Evolutionary conservation across 1,140 invertebrate genomes (phyloP).

Genomic region (Trichonephila clavipes): DNA sequence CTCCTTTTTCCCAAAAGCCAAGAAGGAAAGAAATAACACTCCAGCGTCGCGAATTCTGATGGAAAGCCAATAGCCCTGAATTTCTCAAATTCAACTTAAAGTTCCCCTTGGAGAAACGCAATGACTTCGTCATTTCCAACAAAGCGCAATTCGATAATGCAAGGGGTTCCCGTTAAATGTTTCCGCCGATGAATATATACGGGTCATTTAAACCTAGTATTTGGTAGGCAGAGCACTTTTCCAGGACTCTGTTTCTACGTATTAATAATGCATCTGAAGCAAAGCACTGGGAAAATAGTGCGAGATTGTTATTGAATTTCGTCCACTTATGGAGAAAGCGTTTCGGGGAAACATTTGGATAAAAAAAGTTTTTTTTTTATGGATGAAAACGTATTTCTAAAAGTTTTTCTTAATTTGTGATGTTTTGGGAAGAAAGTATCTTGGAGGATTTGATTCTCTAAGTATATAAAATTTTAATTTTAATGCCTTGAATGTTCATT

Average conservation of each 20-base stretch:
- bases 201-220: not conserved
- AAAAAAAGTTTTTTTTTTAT: too few species aligned
- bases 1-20: not conserved
- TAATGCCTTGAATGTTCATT: too few species aligned
- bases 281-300: not conserved
- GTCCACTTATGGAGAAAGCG: not conserved
- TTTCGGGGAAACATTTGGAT: not conserved
- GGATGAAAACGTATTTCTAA: too few species aligned
- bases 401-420: too few species aligned
- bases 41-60: not conserved
- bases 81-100: slow-evolving; percentile 57
- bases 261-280: not conserved
- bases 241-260: not conserved
- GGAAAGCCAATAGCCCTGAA: slow-evolving; percentile 57
- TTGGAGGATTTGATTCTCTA: too few species aligned
- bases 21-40: not conserved
- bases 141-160: slow-evolving; percentile 55
- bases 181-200: not conserved
- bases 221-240: not conserved
- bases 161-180: not conserved
- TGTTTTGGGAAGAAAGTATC: too few species aligned
- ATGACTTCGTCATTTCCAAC: slow-evolving; percentile 27
- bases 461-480: too few species aligned
- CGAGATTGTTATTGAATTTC: not conserved
- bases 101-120: slow-evolving; percentile 2